Evolutionary conservation across 1,140 invertebrate genomes (phyloP).

Genomic region (Bombus impatiens): DNA sequence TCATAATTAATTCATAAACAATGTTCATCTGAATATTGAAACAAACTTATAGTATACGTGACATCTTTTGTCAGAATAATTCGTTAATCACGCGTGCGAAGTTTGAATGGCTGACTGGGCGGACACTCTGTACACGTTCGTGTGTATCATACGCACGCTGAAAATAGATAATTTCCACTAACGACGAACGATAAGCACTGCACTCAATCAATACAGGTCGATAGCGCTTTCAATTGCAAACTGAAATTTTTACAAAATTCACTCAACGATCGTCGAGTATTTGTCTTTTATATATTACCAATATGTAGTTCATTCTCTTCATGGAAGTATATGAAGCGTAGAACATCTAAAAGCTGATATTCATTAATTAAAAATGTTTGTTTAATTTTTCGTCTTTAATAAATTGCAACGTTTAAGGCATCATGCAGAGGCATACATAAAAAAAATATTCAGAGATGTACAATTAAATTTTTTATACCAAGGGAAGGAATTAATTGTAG

Average conservation of each 20-base stretch:
- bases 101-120: not conserved
- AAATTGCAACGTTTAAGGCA: too few relatives aligned
- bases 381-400: not conserved
- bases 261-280: not conserved
- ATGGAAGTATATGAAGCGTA: rapidly evolving
- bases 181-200: not conserved
- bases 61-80: too few relatives aligned
- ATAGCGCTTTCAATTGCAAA: too few relatives aligned
- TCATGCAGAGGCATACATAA: not conserved
- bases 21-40: too few relatives aligned
- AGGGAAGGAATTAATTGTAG: not conserved
- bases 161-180: not conserved
- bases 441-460: too few relatives aligned
- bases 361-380: not conserved
- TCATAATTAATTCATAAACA: too few relatives aligned
- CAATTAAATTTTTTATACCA: not conserved
- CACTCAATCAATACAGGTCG: not conserved
- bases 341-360: not conserved
- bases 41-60: too few relatives aligned
- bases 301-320: not conserved
- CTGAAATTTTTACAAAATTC: not conserved
- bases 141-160: not conserved
- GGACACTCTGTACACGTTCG: not conserved
- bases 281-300: not conserved
- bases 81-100: too few relatives aligned